Base-by-base conservation (phyloP, 2,888 invertebrate species). In the Pocota personata region DNA sequence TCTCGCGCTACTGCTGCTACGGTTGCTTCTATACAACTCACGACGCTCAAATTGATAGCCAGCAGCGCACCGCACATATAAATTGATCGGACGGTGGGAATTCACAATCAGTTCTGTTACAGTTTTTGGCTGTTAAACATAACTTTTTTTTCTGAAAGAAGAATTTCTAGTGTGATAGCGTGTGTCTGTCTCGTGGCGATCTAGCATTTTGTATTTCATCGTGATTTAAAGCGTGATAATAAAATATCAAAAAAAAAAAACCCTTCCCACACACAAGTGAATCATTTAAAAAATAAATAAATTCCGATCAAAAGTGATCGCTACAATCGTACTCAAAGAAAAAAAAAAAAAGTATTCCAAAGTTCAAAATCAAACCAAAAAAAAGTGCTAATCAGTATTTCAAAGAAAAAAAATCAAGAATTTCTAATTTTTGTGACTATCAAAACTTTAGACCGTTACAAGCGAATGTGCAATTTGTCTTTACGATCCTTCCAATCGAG, bases 71-170 rank as follows among this genome's bases (percentile, higher is more conserved):
- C 57, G 48, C 82, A 82, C 76, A 88, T 91, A 91, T 91, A 91
- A 91, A 91, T 88, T 89, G 88, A 90, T 88, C 88, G 75, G 72
- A 62, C 87, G 72, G 82, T 83, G 82, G 87, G 78, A 79, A 82
- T 87, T 84, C 87, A 76, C 88, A 87, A 83, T 89, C 89, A 91
- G 90, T 91, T 90, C 89, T 90, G 89, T 90, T 89, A 90, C 91
- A 91, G 91, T 91, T 89, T 90, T 90, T 89, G 89, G 88, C 91
- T 91, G 91, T 91, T 89, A 88, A 90, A 90, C 90, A 91, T 89
- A 89, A 90, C 89, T 89, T 89, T 71, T 88, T 52, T 50, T 37
- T 71, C 35, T 57, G 37, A 67, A 60, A 12, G 27, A 30, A 58
- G 50, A 50, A 14, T n/a, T 7, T 37, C 12, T 5, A 40, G 35